Conservation (phyloP, 2,888 invertebrate genomes). For the Campoplex nolae region DNA sequence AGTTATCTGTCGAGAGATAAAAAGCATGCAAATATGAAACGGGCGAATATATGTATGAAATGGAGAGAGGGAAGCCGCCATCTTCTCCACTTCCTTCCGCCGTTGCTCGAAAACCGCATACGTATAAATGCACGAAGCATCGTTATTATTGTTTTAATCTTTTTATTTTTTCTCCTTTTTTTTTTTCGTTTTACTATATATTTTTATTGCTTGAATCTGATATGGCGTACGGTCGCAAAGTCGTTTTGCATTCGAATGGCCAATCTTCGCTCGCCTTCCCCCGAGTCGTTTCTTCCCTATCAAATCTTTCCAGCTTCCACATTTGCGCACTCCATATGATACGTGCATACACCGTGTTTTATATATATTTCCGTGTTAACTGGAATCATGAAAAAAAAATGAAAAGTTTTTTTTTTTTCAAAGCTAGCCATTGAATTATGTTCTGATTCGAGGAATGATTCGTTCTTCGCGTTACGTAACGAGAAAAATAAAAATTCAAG, state of each 20-base stretch:
- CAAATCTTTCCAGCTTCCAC: conserved; percentile 47
- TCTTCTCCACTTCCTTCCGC: conserved; percentile 72
- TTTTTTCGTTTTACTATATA: neutral
- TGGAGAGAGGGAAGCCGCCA: conserved; percentile 66
- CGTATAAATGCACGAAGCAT: conserved; percentile 19
- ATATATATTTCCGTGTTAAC: neutral
- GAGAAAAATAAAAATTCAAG: neutral
- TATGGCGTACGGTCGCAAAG: conserved; percentile 22
- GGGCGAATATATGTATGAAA: conserved; percentile 20
- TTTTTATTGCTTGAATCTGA: conserved; percentile 60
- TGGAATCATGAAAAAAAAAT: neutral
- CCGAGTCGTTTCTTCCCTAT: conserved; percentile 48
- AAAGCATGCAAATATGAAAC: conserved; percentile 4
- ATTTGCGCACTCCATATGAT: conserved; percentile 1
- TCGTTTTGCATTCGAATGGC: neutral
- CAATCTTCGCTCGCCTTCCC: conserved; percentile 15
- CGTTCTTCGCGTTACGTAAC: too few relatives aligned
- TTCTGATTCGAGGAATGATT: neutral
- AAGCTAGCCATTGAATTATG: too few relatives aligned
- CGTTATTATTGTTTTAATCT: neutral
- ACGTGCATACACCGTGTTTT: too few relatives aligned
- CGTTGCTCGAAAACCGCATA: conserved; percentile 55
- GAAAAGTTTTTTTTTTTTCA: too few relatives aligned
- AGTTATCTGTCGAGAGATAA: conserved; percentile 69
- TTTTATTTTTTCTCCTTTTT: neutral